Conservation (phyloP, 2,113 vertebrate genomes). For the Enhydra lutris region DNA sequence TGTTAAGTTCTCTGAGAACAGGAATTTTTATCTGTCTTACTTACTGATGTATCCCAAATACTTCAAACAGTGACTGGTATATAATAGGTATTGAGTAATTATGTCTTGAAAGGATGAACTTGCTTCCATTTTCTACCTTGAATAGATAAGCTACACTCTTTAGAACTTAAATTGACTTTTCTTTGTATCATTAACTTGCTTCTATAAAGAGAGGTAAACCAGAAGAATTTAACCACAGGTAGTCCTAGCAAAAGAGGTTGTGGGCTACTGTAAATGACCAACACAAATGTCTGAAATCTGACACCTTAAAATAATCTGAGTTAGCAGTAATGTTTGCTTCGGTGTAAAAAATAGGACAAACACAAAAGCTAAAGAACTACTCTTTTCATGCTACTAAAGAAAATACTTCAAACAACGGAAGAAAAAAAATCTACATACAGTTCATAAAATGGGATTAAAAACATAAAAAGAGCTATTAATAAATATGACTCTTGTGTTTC, state of each 20-base stretch:
- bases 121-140: background rate
- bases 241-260: slow-evolving; percentile 8
- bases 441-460: slow-evolving; percentile 63
- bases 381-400: slow-evolving; percentile 43
- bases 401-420: slow-evolving; percentile 40
- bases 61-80: background rate
- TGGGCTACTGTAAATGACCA: background rate
- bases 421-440: slow-evolving; percentile 21
- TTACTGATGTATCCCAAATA: background rate
- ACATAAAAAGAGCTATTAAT: slow-evolving; percentile 65
- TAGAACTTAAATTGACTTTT: slow-evolving; percentile 3
- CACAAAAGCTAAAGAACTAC: slow-evolving; percentile 18
- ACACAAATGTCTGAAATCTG: slow-evolving; percentile 35
- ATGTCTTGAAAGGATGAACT: background rate
- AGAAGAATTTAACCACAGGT: slow-evolving; percentile 64
- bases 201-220: slow-evolving; percentile 63
- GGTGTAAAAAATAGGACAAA: slow-evolving; percentile 47
- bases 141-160: background rate
- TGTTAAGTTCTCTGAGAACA: background rate
- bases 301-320: slow-evolving; percentile 47
- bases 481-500: slow-evolving; percentile 59
- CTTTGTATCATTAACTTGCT: slow-evolving; percentile 31
- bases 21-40: background rate
- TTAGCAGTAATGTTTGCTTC: slow-evolving; percentile 45
- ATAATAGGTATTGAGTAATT: background rate